Base-by-base conservation (phyloP, 2,888 invertebrate genomes). In the Metellina segmentata region DNA sequence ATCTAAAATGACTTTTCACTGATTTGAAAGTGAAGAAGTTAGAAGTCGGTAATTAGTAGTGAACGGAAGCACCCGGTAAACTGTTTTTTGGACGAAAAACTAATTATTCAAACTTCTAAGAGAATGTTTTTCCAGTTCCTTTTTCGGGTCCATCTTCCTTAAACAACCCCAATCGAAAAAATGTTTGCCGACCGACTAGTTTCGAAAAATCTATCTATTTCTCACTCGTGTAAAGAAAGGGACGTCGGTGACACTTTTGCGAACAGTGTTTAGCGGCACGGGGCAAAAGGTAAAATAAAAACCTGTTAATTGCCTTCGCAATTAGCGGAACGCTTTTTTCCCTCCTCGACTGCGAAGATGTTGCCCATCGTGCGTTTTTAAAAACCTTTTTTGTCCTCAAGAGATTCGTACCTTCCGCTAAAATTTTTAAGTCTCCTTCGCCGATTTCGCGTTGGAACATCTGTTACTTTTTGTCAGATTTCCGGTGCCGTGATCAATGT, bases 231-330 rank as follows among this genome's bases (percentile, higher is more conserved):
- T 34, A 34, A 34, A 34, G 34, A 34, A 34, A 34, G 34, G 34
- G 34, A 34, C 34, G 34, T 34, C 34, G 34, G 1, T 34, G 34
- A 34, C 34, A 34, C 34, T 1, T 34, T 34, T 34, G 34, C 34
- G 34, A 34, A 61, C 16, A 8, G 61, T 11, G 16, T 61, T 61
- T 61, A 11, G 34, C 34, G 34, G 61, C 61, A 61, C 61, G 7
- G 19, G 6, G 74, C 6, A 69, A 69, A n/a, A 69, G n/a, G 4
- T 34, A 34, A 34, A 74, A 74, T 74, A 82, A 71, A 82, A 82
- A 82, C 70, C 71, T 71, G 81, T 53, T 82, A 82, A 82, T 82
- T 82, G 70, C 81, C 49, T 82, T 5, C 8, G 81, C 51, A 82
- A 82, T 82, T 82, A 82, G 81, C 51, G 13, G 19, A 74, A 7